Base-by-base conservation (phyloP, 2,113 vertebrate genomes). In the Andinoacara biseriatus region DNA sequence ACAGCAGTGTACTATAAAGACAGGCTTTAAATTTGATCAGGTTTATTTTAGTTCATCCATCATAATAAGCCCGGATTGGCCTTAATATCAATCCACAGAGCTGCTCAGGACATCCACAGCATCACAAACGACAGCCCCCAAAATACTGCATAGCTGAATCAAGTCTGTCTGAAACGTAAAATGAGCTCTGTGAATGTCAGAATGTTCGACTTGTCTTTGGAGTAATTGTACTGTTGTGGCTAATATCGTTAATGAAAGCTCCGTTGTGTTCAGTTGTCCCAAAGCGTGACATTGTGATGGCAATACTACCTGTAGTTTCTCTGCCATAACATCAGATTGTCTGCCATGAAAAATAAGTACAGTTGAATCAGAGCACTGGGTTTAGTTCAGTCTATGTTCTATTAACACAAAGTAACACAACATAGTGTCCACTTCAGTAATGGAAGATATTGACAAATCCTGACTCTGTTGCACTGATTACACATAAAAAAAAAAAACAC, bases 21-120 rank as follows among this genome's bases (percentile, higher is more conserved):
- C 14, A 58, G 56, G 74, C 22, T 76, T 40, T 40, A 3, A 58
- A 58, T 76, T 76, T 76, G 35, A 76, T 76, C 74, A 76, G 15
- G 56, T 76, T 76, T 76, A 58, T 62, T 78, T 35, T 38, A 35
- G 46, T 33, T 63, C 46, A 40, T 56, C 60, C 49, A 56, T 24
- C 18, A 10, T 63, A 63, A 26, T 78, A 57, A 78, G 76, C 76
- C 60, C 57, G 76, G 60, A 78, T 78, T 78, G 76, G 60, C 60
- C 76, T 78, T 0, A 3, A 56, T 65, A 29, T 38, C 31, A 13
- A 33, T 10, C n/a, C 60, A 24, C 1, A 35, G 60, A 57, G 60
- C 49, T 57, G 35, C 76, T 65, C 22, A 38, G 29, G 46, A 2
- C 60, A 18, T 26, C 46, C 15, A 24, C 60, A 20, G 43, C 14